Base-by-base conservation (phyloP, 2,797 vertebrate genomes). In the Chrosomus eos region DNA sequence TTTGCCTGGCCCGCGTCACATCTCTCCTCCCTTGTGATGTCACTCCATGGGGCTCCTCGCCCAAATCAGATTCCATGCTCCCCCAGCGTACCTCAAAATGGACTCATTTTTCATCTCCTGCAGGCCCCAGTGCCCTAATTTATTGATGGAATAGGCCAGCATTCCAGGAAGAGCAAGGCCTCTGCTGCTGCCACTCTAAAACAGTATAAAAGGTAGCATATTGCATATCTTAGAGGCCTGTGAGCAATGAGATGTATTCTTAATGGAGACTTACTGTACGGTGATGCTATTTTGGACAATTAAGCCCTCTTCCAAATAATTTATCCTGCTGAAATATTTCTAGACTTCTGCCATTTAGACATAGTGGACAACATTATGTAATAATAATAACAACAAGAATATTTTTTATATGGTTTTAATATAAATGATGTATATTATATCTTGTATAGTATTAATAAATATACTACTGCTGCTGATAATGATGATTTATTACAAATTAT, bases 31-130 rank as follows among this genome's bases (percentile, higher is more conserved):
- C 89, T 70, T 89, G 91, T 92, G 92, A 93, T 93, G 91, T 93
- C 91, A 91, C 89, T 91, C 91, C 81, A 82, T 68, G 60, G 91
- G 90, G 89, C 73, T 88, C 90, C 89, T 88, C 19, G 83, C 90
- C 86, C 86, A 84, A 89, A 91, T 92, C 90, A 81, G 66, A 87
- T 90, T 78, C 88, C 84, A 36, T 21, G 62, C 78, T 90, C 82
- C 89, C 87, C 86, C 85, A 87, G 83, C 87, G 51, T 71, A 85
- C 51, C 86, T 93, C 88, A 90, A 91, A 93, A 91, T 92, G 72
- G 88, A 92, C 88, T 91, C 81, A 90, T 93, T 93, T 93, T 92
- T 94, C 91, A 93, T 93, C 90, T 89, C 90, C 85, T 90, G 87
- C 86, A 81, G 89, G 88, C 84, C 86, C 85, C 21, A 45, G 79